A percentile compares a stretch with the other conserved stretches of the same genome.
Conservation (phyloP, 2,888 invertebrate species). For the Ischnura elegans region DNA sequence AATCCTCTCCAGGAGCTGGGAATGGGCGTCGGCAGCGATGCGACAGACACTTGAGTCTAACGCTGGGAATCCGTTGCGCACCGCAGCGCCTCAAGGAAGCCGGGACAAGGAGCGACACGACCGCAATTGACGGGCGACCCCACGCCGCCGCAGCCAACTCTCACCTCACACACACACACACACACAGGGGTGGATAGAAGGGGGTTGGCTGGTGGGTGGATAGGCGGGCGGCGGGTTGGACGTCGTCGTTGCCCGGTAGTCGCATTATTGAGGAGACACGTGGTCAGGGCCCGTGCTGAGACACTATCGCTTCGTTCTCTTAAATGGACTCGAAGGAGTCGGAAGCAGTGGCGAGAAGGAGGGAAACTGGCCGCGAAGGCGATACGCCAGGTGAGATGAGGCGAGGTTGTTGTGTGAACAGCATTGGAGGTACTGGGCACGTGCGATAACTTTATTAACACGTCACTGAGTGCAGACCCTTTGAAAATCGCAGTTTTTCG, state of each 20-base stretch:
- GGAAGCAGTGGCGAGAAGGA: background rate
- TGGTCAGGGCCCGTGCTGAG: background rate
- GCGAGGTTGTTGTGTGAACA: background rate
- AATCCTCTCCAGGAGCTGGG: no score
- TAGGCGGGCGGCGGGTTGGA: background rate
- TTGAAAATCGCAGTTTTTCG: background rate
- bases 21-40: no score
- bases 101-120: background rate
- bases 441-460: background rate
- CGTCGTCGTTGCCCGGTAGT: background rate
- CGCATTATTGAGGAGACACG: background rate
- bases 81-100: background rate
- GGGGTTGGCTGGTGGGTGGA: background rate
- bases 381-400: background rate
- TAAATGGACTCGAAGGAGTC: slow-evolving; percentile 16
- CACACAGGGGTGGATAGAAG: background rate
- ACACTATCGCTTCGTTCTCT: background rate
- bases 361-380: background rate
- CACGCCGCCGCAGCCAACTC: background rate
- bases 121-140: background rate
- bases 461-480: background rate
- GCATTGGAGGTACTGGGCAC: background rate
- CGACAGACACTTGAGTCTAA: no score
- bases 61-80: no score
- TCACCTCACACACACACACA: no score